phyloP scores from a whole-genome alignment of 2,888 invertebrate species.

The Margaritifera margaritifera region DNA sequence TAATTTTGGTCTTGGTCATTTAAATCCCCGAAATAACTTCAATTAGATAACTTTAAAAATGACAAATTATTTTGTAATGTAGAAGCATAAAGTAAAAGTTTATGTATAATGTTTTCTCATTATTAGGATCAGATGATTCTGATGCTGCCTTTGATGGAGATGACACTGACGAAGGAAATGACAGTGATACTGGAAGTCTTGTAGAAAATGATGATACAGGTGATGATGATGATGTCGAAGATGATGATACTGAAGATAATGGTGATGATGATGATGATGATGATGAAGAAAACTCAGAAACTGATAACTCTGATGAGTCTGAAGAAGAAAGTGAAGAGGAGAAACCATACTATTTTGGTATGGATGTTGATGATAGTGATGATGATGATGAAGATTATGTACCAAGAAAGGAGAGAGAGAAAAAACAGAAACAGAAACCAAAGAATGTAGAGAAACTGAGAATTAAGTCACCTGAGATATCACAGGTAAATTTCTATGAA shows the following conservation, averaged over 20 bases:
- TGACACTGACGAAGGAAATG: slow-evolving; percentile 22
- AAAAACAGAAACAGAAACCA: slow-evolving; percentile 13
- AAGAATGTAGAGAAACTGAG: slow-evolving; percentile 32
- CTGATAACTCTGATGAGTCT: slow-evolving; percentile 19
- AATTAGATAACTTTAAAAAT: too few species aligned
- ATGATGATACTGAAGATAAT: slow-evolving; percentile 34
- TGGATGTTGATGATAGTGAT: slow-evolving; percentile 38
- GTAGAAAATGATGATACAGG: slow-evolving; percentile 31
- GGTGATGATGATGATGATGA: slow-evolving; percentile 62
- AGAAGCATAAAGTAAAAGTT: too few species aligned
- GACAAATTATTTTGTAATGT: too few species aligned
- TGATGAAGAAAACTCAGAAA: slow-evolving; percentile 19
- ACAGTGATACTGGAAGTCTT: slow-evolving; percentile 35
- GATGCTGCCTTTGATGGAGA: slow-evolving; percentile 16
- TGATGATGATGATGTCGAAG: slow-evolving; percentile 20
- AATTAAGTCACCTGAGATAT: slow-evolving; percentile 37
- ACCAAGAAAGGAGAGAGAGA: slow-evolving; percentile 43
- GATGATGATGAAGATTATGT: slow-evolving; percentile 59
- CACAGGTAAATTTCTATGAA: slow-evolving; percentile 8
- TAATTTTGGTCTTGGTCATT: too few species aligned
- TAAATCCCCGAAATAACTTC: too few species aligned
- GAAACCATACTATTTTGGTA: slow-evolving; percentile 24
- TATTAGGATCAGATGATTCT: slow-evolving; percentile 21
- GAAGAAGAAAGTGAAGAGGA: slow-evolving; percentile 17
- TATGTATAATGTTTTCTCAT: not conserved